Base-by-base conservation (phyloP, 2,797 vertebrate genomes). In the Coranthus polyacanthus region DNA sequence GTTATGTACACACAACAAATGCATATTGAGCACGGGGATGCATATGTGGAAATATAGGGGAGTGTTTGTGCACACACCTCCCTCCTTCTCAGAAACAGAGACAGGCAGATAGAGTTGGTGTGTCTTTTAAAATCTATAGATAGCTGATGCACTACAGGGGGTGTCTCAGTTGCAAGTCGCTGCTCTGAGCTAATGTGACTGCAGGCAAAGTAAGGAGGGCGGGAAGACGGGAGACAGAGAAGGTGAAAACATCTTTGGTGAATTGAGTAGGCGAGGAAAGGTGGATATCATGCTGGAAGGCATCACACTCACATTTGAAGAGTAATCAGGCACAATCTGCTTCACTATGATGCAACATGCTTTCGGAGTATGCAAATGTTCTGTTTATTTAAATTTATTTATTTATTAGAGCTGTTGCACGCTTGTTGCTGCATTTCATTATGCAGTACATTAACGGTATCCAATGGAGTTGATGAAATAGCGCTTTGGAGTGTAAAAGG, bases 241-340 rank as follows among this genome's bases (percentile, higher is more conserved):
- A 52, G 58, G 53, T 18, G 37, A 55, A 56, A 70, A 60, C 53
- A 42, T 15, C 38, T 67, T 71, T 55, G 63, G 77, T 18, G 68
- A 79, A 60, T 37, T 2, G 67, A 68, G 75, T 42, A 60, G 77
- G 69, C 52, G 52, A 72, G 50, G 49, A 46, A 68, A 82, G 81
- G 73, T 81, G 75, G 84, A 80, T 42, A 37, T 44, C 87, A 22
- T 2, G 83, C 78, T 79, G 86, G 74, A 78, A 72, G 44, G 79
- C 75, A 72, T 83, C 75, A 62, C 64, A 21, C 65, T 75, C 66
- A 29, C 54, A 73, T 80, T 79, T 46, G 74, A 82, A 77, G 57
- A 57, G 68, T 66, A 76, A 86, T 83, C 84, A 68, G 71, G 51
- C 72, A 24, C 82, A 85, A 82, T 90, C 83, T 86, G 56, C 68